Evolutionary conservation across 1,140 invertebrate species (phyloP).

Genomic region (Hylaeus anthracinus): DNA sequence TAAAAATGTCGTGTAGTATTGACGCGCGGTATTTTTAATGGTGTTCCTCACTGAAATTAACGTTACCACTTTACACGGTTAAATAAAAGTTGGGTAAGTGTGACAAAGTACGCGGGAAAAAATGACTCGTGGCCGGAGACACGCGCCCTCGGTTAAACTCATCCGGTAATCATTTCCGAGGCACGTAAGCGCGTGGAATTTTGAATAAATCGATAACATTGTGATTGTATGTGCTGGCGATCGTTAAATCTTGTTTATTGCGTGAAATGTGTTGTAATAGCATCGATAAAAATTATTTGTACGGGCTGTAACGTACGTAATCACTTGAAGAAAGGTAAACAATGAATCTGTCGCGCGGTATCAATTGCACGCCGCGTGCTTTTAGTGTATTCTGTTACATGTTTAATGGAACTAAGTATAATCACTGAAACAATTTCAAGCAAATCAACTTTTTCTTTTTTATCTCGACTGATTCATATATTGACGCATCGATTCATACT

Average conservation of each 20-base stretch:
- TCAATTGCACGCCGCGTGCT: constrained; percentile 38
- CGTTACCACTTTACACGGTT: constrained; percentile 15
- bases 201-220: constrained; percentile 49
- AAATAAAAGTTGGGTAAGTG: constrained; percentile 30
- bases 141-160: constrained; percentile 55
- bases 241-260: constrained; percentile 20
- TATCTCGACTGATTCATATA: not conserved
- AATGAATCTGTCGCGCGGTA: constrained; percentile 51
- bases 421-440: not conserved
- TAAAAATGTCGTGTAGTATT: constrained; percentile 50
- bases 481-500: not conserved
- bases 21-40: constrained; percentile 35
- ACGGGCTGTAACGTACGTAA: constrained; percentile 20
- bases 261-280: constrained; percentile 10
- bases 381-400: constrained; percentile 12
- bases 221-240: constrained; percentile 10
- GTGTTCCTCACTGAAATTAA: constrained; percentile 7
- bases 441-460: not conserved
- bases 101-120: constrained; percentile 55
- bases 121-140: constrained; percentile 48
- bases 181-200: constrained; percentile 33
- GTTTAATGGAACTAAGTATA: not conserved
- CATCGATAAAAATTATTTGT: not conserved
- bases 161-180: constrained; percentile 59
- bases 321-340: constrained; percentile 54